Evolutionary conservation across 2,888 invertebrate species (phyloP).

Genomic region (Epirrhoe alternata): DNA sequence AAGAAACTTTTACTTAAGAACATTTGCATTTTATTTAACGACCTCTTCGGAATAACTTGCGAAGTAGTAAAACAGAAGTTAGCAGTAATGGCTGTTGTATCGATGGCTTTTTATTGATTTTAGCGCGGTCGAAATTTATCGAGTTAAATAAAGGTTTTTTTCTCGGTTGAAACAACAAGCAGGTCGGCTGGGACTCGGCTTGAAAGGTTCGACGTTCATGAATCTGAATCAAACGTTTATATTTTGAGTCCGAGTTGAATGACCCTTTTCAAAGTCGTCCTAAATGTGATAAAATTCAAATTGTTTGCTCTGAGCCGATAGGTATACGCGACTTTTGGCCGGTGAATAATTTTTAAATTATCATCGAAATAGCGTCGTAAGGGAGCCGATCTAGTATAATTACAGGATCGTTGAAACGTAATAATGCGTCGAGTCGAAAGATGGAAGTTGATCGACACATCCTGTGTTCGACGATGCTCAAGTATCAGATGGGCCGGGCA

Average conservation of each 20-base stretch:
- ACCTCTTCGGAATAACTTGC: conserved; percentile 44
- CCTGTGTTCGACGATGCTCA: conserved; percentile 51
- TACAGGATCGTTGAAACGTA: conserved; percentile 14
- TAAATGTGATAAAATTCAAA: conserved; percentile 46
- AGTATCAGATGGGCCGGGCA: conserved; percentile 50
- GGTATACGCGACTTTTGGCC: conserved; percentile 16
- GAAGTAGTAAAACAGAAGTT: conserved; percentile 50
- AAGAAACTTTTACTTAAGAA: conserved; percentile 51
- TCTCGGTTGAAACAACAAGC: conserved; percentile 46
- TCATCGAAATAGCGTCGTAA: conserved; percentile 5
- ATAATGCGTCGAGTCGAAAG: conserved; percentile 27
- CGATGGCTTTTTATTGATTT: conserved; percentile 48
- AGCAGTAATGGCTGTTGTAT: conserved; percentile 47
- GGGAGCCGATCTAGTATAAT: conserved; percentile 1
- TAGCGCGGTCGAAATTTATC: conserved; percentile 50
- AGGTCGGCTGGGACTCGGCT: conserved; percentile 44
- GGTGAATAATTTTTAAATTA: conserved; percentile 13
- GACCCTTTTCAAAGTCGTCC: conserved; percentile 63
- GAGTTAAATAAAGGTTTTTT: conserved; percentile 46
- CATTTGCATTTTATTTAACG: conserved; percentile 63
- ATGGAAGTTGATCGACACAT: conserved; percentile 51
- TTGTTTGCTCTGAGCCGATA: conserved; percentile 24
- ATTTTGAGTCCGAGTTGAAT: conserved; percentile 52
- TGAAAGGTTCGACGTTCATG: conserved; percentile 55
- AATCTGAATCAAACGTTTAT: conserved; percentile 60